phyloP scores from a whole-genome alignment of 2,888 invertebrate genomes.

The Nemoura dubitans region DNA sequence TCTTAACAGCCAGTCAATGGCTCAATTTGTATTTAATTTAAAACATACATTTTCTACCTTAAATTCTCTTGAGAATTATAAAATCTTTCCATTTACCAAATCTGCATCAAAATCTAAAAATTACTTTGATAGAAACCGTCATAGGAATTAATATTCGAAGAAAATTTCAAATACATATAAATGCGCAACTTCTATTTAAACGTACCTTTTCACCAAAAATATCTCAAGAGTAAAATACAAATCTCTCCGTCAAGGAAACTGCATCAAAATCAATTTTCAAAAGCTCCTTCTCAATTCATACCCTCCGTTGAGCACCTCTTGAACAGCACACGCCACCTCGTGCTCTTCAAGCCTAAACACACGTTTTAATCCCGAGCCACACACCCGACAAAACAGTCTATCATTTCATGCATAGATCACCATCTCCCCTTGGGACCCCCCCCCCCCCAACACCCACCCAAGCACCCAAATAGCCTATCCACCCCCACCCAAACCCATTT shows the following conservation, averaged over 20 bases:
- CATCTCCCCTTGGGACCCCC: neutral
- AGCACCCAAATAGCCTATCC: neutral
- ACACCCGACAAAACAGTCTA: neutral
- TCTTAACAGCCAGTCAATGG: no score
- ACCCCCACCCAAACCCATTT: slow-evolving; percentile 29
- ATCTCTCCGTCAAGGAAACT: neutral
- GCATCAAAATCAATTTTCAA: neutral
- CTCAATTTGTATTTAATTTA: no score
- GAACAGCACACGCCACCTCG: neutral
- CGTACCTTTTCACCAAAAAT: no score
- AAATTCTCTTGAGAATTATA: no score
- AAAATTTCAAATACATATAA: no score
- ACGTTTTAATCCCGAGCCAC: neutral
- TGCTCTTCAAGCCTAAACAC: neutral
- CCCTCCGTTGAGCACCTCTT: neutral
- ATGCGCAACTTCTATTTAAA: no score
- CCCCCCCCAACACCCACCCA: neutral
- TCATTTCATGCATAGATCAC: neutral
- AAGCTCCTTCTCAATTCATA: neutral
- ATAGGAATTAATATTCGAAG: no score
- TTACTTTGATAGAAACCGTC: no score
- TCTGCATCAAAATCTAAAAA: no score
- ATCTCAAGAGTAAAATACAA: no score
- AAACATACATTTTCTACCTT: no score
- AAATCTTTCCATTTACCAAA: no score